Evolutionary conservation across 2,888 invertebrate species (phyloP).

Genomic region (Hofmannophila pseudospretella): DNA sequence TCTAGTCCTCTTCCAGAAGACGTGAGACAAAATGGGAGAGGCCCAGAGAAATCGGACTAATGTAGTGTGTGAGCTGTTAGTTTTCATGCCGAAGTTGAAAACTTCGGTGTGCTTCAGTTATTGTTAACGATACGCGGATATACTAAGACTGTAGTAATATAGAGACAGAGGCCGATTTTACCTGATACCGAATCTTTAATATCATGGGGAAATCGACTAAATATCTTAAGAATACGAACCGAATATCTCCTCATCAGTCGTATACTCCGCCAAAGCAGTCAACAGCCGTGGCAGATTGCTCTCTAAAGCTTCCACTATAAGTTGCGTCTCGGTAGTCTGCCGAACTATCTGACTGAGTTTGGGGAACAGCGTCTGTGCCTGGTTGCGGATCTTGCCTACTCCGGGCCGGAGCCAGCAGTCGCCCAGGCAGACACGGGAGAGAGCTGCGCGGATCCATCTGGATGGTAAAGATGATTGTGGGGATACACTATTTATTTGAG

Average conservation of each 20-base stretch:
- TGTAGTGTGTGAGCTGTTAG: too few relatives aligned
- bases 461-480: conserved; percentile 5
- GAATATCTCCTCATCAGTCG: conserved; percentile 68
- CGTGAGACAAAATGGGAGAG: too few relatives aligned
- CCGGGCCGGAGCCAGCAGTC: conserved; percentile 69
- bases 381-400: conserved; percentile 62
- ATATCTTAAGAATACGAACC: conserved; percentile 48
- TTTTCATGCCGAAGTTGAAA: too few relatives aligned
- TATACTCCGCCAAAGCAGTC: conserved; percentile 60
- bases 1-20: too few relatives aligned
- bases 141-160: too few relatives aligned
- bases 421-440: conserved; percentile 64
- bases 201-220: too few relatives aligned
- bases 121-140: too few relatives aligned
- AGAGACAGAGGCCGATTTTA: too few relatives aligned
- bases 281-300: conserved; percentile 60
- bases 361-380: conserved; percentile 65
- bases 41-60: too few relatives aligned
- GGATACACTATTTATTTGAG: not conserved
- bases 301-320: conserved; percentile 64
- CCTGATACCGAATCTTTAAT: too few relatives aligned
- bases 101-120: too few relatives aligned
- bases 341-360: conserved; percentile 61
- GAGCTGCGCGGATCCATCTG: conserved; percentile 71
- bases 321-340: conserved; percentile 48